These are phyloP conservation scores for Mesocentrotus franciscanus DNA, from an alignment of 53 echinoderm and acorn worm genomes.

Conservation along the genomic window DNA sequence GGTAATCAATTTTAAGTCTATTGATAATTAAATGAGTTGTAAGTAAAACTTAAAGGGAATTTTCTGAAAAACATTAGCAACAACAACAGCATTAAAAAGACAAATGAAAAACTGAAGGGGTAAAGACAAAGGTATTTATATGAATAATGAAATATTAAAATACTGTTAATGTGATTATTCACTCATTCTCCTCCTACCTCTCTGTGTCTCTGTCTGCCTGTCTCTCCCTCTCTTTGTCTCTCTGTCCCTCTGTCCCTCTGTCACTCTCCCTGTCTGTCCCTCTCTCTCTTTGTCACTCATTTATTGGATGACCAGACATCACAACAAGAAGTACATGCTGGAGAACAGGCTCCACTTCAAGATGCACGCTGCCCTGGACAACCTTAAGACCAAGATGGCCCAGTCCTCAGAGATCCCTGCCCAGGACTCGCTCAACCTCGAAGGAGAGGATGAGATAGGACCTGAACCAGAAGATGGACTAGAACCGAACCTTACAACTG, in stretches of 20 bases:
- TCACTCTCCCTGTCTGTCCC: not conserved
- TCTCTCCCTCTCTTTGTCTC: not conserved
- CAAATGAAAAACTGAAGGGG: no score
- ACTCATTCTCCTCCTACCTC: no score
- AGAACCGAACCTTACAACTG: not conserved
- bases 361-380: conserved; percentile 89
- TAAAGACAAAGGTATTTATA: no score
- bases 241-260: not conserved
- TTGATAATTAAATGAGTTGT: no score
- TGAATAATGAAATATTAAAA: no score
- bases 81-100: no score
- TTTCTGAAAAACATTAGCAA: no score
- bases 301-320: conserved; percentile 31
- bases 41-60: no score
- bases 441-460: not conserved
- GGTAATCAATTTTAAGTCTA: no score
- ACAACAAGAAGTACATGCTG: conserved; percentile 90
- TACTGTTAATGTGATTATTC: no score
- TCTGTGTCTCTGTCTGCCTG: no score
- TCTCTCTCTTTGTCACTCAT: not conserved
- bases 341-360: conserved; percentile 95
- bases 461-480: conserved; percentile 32
- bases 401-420: conserved; percentile 12
- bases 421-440: conserved; percentile 56
- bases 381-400: conserved; percentile 73